Percentiles rank a stretch among this genome's conserved stretches.
Conservation (phyloP, 1,140 invertebrate genomes). For the Ptiloglossa arizonensis region DNA sequence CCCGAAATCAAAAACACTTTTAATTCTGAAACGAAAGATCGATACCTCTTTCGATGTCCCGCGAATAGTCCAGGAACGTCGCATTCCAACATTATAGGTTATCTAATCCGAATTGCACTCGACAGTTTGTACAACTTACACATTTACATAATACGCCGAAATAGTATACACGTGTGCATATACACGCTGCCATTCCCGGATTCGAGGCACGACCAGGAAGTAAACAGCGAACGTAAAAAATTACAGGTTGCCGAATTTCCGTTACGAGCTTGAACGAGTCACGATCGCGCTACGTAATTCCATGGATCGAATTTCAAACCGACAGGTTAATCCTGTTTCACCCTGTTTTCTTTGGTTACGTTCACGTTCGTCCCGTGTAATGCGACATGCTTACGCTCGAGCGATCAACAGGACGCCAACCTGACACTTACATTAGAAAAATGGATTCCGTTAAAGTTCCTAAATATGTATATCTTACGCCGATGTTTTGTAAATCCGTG, state of each 20-base stretch:
- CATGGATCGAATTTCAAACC: conserved; percentile 7
- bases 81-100: conserved; percentile 16
- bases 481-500: no score
- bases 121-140: conserved; percentile 48
- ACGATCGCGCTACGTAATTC: background rate
- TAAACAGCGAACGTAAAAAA: conserved; percentile 14
- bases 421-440: background rate
- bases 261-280: background rate
- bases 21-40: background rate
- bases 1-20: conserved; percentile 14
- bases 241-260: background rate
- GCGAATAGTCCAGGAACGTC: conserved; percentile 2
- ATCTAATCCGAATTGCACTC: conserved; percentile 47
- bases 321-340: background rate
- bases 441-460: background rate
- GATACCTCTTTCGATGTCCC: background rate
- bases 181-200: conserved; percentile 30
- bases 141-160: conserved; percentile 40
- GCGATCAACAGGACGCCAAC: background rate
- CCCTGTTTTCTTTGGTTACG: background rate
- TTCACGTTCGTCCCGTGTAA: conserved; percentile 6
- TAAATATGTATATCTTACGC: no score
- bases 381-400: background rate
- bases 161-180: conserved; percentile 30
- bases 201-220: conserved; percentile 26